Evolutionary conservation across 2,797 vertebrate genomes (phyloP).

Genomic region (Diceros bicornis): DNA sequence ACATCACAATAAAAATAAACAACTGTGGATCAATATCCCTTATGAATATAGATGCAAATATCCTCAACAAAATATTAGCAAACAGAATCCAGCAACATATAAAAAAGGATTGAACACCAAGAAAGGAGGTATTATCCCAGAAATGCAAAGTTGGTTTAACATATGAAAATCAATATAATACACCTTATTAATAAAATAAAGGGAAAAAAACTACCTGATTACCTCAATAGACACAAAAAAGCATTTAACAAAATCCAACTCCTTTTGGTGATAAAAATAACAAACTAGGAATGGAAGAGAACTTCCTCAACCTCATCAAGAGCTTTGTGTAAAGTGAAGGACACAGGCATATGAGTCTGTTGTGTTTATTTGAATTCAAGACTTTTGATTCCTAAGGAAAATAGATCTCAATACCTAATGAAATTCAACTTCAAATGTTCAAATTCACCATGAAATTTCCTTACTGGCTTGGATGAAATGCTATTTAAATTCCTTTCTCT

Average conservation of each 20-base stretch:
- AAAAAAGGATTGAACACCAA: not conserved
- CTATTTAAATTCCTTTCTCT: not conserved
- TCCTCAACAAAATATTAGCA: not conserved
- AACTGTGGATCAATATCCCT: not conserved
- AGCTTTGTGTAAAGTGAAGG: conserved; percentile 12
- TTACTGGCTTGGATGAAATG: not conserved
- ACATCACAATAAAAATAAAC: not conserved
- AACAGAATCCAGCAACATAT: not conserved
- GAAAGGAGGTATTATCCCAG: not conserved
- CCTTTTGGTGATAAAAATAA: not conserved
- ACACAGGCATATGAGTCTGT: not conserved
- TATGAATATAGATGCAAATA: not conserved
- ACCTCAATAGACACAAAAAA: not conserved
- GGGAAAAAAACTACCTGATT: not conserved
- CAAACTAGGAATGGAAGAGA: not conserved
- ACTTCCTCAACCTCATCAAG: not conserved
- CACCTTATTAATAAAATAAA: not conserved
- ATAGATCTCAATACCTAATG: not conserved
- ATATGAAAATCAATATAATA: conserved; percentile 20
- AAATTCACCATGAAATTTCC: not conserved
- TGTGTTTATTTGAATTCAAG: conserved; percentile 12
- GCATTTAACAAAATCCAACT: conserved; percentile 24
- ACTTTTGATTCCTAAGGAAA: conserved; percentile 20
- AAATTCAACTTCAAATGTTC: conserved; percentile 14
- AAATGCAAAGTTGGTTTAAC: not conserved